Evolutionary conservation across 1,140 invertebrate genomes (phyloP), one percentile per base, ranked within the genome.

Genomic region (Monomorium pharaonis): DNA sequence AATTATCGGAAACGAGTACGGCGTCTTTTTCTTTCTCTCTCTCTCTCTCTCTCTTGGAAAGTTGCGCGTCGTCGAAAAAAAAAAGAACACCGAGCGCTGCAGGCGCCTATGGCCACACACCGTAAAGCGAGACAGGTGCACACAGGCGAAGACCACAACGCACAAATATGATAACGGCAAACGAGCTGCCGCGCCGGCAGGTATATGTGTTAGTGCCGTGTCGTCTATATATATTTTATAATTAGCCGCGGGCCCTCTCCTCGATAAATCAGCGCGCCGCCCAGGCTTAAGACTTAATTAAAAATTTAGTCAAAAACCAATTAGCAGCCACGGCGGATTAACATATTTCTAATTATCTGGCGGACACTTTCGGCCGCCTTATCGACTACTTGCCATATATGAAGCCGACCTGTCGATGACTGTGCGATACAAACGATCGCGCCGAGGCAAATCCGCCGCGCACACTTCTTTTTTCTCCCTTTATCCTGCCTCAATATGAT

Each of bases 281-380:
- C 90, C 92, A 88, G 91, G 88, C 90, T 93, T 92, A 94, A 93
- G 92, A 93, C 93, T 94, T 93, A 93, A 94, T 94, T 94, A 94
- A 94, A 93, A 94, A 94, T 94, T 94, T 92, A 94, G 92, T 93
- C 92, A 92, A 93, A 94, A 93, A 94, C 93, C 92, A 93, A 93
- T 93, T 93, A 94, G 93, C 89, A 91, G 83, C 90, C 83, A 89
- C 90, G 88, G 85, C 69, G 89, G 92, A 94, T 94, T 94, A 94
- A 93, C 93, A 94, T 94, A 93, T 93, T 93, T 93, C 93, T 94
- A 94, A 93, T 93, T 93, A 94, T 93, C 90, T 76, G 88, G 30
- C 89, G 92, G 86, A 94, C 93, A 94, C 93, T 93, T 91, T 88
- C 77, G 85, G 85, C 74, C 87, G 84, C 86, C 88, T 89, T 91